Evolutionary conservation across 2,888 invertebrate species (phyloP).

Genomic region (Sarcophaga caerulescens): DNA sequence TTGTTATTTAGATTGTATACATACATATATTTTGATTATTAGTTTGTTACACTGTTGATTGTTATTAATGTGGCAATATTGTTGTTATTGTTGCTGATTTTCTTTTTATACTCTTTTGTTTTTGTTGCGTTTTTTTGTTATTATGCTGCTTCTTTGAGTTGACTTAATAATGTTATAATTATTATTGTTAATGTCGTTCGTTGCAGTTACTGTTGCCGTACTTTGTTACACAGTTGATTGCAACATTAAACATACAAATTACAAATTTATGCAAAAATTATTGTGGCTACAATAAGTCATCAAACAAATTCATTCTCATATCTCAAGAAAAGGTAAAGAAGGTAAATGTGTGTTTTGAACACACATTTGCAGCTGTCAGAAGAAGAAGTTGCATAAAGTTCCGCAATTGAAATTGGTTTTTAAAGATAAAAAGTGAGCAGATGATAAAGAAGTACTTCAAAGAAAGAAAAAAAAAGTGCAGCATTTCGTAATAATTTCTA

Average conservation of each 20-base stretch:
- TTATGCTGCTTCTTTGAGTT: not conserved
- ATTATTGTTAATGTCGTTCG: too few relatives aligned
- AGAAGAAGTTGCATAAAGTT: too few relatives aligned
- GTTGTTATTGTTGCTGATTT: too few relatives aligned
- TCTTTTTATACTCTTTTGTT: not conserved
- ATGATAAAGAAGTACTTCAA: too few relatives aligned
- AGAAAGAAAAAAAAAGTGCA: too few relatives aligned
- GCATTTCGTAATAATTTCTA: too few relatives aligned
- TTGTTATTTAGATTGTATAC: conserved; percentile 18
- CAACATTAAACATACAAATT: conserved; percentile 31
- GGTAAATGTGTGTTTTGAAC: too few relatives aligned
- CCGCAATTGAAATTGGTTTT: too few relatives aligned
- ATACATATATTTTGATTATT: conserved; percentile 42
- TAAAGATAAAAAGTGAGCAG: too few relatives aligned
- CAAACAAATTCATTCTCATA: not conserved
- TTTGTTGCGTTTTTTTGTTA: conserved; percentile 15
- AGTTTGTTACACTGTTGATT: conserved; percentile 39
- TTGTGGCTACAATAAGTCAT: not conserved
- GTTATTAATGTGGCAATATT: conserved; percentile 42
- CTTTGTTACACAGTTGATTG: not conserved
- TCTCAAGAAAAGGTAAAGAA: not conserved
- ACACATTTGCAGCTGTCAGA: too few relatives aligned
- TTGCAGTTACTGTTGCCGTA: conserved; percentile 11
- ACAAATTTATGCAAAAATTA: conserved; percentile 38
- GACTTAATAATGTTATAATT: too few relatives aligned